These are phyloP conservation scores for Rosalia funebris DNA, from an alignment of 2,888 invertebrate genomes.

Conservation along the genomic window DNA sequence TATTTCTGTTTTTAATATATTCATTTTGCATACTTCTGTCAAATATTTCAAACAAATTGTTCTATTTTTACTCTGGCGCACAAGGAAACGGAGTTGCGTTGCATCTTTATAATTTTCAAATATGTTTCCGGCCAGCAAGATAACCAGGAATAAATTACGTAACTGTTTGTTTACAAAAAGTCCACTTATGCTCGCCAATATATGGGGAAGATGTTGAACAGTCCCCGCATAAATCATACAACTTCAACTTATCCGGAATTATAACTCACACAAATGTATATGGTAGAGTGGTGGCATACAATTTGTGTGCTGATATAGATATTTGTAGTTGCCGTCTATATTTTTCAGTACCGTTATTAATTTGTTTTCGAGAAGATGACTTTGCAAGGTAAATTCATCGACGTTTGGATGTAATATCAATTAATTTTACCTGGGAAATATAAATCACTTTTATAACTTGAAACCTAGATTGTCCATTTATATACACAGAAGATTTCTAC, in stretches of 20 bases:
- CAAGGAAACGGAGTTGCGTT: neutral
- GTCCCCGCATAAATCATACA: conserved; percentile 38
- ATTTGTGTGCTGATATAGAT: conserved; percentile 10
- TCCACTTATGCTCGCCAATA: conserved; percentile 45
- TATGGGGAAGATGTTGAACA: conserved; percentile 36
- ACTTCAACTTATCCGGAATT: conserved; percentile 44
- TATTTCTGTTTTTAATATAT: too few species aligned
- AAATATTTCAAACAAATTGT: neutral
- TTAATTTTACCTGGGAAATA: too few species aligned
- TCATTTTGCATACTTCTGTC: too few species aligned
- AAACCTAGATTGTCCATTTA: too few species aligned
- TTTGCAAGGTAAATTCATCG: neutral
- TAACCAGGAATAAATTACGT: conserved; percentile 44
- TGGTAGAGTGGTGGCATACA: conserved; percentile 18
- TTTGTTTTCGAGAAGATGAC: conserved; percentile 12
- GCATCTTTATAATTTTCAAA: conserved; percentile 15
- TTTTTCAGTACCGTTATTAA: conserved; percentile 16
- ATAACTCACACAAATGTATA: conserved; percentile 45
- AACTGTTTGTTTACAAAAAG: conserved; percentile 46
- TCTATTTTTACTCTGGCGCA: neutral
- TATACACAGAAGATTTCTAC: too few species aligned
- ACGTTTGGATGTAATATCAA: neutral
- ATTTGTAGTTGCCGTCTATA: conserved; percentile 4
- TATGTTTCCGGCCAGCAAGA: conserved; percentile 22
- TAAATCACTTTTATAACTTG: too few species aligned